Base-by-base conservation (phyloP, 2,113 vertebrate species). In the Anarrhichthys ocellatus region DNA sequence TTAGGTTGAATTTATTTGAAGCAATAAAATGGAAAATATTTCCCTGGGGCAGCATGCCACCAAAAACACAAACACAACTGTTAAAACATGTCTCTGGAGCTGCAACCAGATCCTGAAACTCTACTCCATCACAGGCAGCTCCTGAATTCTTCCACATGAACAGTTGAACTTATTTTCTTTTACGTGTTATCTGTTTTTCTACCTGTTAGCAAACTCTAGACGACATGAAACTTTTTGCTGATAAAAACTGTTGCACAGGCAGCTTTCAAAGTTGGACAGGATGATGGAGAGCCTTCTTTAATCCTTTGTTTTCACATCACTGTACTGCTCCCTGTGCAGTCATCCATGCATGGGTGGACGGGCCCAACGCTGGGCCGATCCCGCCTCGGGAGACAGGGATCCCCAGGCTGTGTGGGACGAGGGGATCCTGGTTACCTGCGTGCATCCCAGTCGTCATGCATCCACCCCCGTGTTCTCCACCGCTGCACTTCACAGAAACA, bases 1-100 rank as follows among this genome's bases (percentile, higher is more conserved):
- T 91, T 87, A 89, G 81, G 68, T 87, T 81, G 82, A 91, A 92
- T 92, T 94, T 92, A 94, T 95, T 93, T 95, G 83, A 88, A 87
- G 91, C 85, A 91, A 93, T 93, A 94, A 94, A 94, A 89, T 44
- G 56, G 84, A 87, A 93, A 90, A 90, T 91, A 93, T 91, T 92
- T 91, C 91, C 89, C 84, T 24, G 79, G 90, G 89, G 92, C 92
- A 83, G 69, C 50, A 9, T 78, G 90, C 93, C 91, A 92, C 85
- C 65, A 82, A 93, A 92, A 95, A 94, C 91, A 93, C 90, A 94
- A 93, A 94, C 90, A 92, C 85, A 85, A 89, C 92, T 92, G 92
- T 95, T 92, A 94, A 92, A 94, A 93, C 93, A 90, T 73, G 88
- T 91, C 91, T 94, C 81, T 73, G 79, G 86, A 88, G 88, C 88